phyloP scores from a whole-genome alignment of 2,113 vertebrate genomes.

The Cyanoderma ruficeps region DNA sequence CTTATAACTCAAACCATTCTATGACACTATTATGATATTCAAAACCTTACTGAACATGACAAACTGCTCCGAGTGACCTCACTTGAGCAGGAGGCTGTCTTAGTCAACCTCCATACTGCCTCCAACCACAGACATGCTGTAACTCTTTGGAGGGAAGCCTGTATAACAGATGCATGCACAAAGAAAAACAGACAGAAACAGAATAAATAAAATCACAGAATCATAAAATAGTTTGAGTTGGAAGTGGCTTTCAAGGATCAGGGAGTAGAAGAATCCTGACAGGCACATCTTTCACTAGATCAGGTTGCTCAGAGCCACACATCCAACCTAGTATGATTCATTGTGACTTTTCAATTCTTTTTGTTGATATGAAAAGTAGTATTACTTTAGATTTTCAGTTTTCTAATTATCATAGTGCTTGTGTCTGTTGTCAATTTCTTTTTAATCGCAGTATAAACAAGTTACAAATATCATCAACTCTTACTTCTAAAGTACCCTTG shows the following conservation, averaged over 20 bases:
- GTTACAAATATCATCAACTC: not conserved
- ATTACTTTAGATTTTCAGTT: not conserved
- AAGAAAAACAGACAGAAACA: not conserved
- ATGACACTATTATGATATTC: not conserved
- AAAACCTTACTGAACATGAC: not conserved
- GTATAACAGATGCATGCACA: not conserved
- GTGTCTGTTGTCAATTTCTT: not conserved
- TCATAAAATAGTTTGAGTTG: not conserved
- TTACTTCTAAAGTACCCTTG: not conserved
- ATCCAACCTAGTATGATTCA: not conserved
- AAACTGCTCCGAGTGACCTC: not conserved
- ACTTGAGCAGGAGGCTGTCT: not conserved
- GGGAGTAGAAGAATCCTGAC: not conserved
- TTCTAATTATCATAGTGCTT: not conserved
- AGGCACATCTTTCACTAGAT: not conserved
- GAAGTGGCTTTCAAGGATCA: not conserved
- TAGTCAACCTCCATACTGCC: not conserved
- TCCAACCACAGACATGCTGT: not conserved
- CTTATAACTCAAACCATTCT: not conserved
- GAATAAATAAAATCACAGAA: not conserved
- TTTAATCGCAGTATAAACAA: not conserved
- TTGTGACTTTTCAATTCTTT: not conserved
- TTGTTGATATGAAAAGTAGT: not conserved
- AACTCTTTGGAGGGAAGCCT: not conserved
- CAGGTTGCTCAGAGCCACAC: not conserved